These are phyloP conservation scores for Syrphus vitripennis DNA, from an alignment of 2,888 invertebrate species.

Conservation along the genomic window DNA sequence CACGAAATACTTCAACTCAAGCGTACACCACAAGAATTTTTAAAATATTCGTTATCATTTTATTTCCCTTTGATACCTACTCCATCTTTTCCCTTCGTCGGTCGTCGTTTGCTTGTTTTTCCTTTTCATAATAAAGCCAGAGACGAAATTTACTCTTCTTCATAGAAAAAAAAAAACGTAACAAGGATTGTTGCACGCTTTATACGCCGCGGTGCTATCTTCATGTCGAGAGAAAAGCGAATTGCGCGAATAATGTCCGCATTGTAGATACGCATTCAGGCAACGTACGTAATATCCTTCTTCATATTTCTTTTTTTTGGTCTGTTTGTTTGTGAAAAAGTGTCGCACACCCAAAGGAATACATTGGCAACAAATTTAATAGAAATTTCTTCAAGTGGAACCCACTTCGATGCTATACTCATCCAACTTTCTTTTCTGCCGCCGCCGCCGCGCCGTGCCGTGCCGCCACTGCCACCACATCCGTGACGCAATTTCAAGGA, in stretches of 20 bases:
- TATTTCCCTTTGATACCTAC: conserved; percentile 4
- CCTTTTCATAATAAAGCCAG: conserved; percentile 21
- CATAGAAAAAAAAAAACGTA: conserved; percentile 21
- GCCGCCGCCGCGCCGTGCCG: neutral
- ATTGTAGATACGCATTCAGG: conserved; percentile 53
- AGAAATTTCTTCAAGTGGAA: conserved; percentile 63
- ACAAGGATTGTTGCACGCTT: conserved; percentile 49
- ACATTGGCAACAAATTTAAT: conserved; percentile 57
- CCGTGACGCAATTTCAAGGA: neutral
- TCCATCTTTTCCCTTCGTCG: neutral
- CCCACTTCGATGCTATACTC: neutral
- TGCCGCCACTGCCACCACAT: too few species aligned
- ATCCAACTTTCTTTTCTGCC: neutral
- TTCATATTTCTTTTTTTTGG: too few species aligned
- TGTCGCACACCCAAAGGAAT: conserved; percentile 42
- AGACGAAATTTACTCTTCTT: conserved; percentile 38
- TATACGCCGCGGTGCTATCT: neutral
- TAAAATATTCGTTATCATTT: conserved; percentile 47
- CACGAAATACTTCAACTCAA: conserved; percentile 47
- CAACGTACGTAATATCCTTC: conserved; percentile 52
- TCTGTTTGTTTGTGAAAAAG: neutral
- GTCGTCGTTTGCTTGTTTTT: neutral
- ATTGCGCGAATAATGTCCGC: conserved; percentile 28
- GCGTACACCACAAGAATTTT: conserved; percentile 49
- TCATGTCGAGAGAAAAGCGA: conserved; percentile 8